Evolutionary conservation across 2,797 vertebrate species (phyloP).

Genomic region (Cyprinodon diabolis): DNA sequence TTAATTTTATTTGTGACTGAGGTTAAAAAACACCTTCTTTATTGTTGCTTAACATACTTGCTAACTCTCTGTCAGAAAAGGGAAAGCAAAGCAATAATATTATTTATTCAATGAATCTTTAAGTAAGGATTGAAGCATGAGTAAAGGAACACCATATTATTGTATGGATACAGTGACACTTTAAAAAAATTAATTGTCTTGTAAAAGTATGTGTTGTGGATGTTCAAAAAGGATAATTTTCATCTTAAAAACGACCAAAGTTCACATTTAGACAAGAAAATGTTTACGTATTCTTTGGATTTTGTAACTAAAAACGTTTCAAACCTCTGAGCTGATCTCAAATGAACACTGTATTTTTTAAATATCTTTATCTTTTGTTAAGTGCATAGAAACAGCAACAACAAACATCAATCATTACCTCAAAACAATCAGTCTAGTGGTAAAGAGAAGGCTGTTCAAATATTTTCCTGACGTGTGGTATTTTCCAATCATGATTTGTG

Average conservation of each 20-base stretch:
- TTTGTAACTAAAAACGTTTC: not conserved
- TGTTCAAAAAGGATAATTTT: not conserved
- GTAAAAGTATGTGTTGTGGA: not conserved
- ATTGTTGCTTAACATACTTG: not conserved
- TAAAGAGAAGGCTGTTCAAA: too few relatives aligned
- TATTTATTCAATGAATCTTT: not conserved
- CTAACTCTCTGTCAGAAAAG: not conserved
- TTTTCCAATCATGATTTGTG: too few relatives aligned
- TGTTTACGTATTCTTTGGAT: not conserved
- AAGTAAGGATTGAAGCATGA: not conserved
- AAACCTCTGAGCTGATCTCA: not conserved
- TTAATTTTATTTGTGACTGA: not conserved
- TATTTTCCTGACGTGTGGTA: too few relatives aligned
- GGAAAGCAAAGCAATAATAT: not conserved
- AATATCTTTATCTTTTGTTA: too few relatives aligned
- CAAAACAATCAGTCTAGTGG: too few relatives aligned
- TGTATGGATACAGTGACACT: not conserved
- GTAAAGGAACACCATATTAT: not conserved
- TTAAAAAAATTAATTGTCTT: not conserved
- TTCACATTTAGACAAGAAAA: too few relatives aligned
- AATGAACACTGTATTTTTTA: too few relatives aligned
- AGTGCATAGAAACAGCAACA: too few relatives aligned
- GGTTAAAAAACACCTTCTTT: not conserved
- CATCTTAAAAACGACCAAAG: not conserved
- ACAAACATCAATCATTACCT: too few relatives aligned